Percentiles rank a stretch among this genome's conserved stretches.
Conservation (phyloP, 37 sponge, comb jelly and placozoan species). For the Geodia barretti region DNA sequence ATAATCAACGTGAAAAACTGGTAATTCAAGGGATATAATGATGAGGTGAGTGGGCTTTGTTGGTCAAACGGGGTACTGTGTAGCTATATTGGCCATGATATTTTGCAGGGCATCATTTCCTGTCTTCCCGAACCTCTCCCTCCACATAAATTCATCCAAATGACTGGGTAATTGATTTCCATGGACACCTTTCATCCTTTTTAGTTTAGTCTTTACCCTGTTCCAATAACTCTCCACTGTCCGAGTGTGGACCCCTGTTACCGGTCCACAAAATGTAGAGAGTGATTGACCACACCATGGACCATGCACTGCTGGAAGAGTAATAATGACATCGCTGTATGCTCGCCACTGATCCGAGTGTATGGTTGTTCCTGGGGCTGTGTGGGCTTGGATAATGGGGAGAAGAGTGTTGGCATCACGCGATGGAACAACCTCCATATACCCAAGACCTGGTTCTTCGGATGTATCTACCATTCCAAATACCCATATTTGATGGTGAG, state of each 20-base stretch:
- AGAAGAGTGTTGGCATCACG: constrained; percentile 62
- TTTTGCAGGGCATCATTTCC: too few species aligned
- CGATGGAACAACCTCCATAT: constrained; percentile 51
- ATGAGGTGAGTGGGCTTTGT: too few species aligned
- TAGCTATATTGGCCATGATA: too few species aligned
- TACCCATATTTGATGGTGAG: constrained; percentile 58
- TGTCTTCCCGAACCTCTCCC: constrained; percentile 56
- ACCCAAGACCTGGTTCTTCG: constrained; percentile 39
- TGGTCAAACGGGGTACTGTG: too few species aligned
- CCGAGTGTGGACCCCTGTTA: constrained; percentile 63
- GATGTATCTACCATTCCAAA: constrained; percentile 70
- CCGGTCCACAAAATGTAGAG: constrained; percentile 43
- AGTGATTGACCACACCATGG: constrained; percentile 16
- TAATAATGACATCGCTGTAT: too few species aligned
- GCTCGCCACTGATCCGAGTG: constrained; percentile 70
- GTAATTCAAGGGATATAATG: too few species aligned
- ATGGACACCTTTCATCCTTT: constrained; percentile 57
- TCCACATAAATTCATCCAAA: constrained; percentile 81
- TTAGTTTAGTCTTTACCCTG: constrained; percentile 50
- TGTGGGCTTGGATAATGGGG: constrained; percentile 63
- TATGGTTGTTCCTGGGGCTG: constrained; percentile 45
- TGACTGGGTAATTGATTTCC: constrained; percentile 39
- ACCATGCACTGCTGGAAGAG: too few species aligned
- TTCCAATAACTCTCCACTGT: constrained; percentile 71
- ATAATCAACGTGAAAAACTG: too few species aligned